Evolutionary conservation across 2,888 invertebrate species (phyloP).

Genomic region (Xestia sexstrigata): DNA sequence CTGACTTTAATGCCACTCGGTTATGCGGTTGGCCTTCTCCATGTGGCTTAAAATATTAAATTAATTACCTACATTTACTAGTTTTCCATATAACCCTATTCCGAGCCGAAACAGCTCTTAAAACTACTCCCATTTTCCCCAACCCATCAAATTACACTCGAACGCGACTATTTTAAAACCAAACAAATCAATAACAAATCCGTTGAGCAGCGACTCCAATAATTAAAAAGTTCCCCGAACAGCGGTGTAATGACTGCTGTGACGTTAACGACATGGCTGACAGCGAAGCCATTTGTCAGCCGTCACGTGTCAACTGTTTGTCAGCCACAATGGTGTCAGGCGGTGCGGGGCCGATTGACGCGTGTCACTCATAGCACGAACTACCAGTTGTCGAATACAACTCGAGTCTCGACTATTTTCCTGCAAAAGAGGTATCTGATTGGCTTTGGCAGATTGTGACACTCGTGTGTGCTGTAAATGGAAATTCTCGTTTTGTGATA

Average conservation of each 20-base stretch:
- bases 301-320: constrained; percentile 83
- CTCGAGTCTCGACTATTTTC: constrained; percentile 35
- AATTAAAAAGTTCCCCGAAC: constrained; percentile 84
- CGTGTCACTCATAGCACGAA: constrained; percentile 74
- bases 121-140: constrained; percentile 35
- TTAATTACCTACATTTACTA: background rate
- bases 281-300: constrained; percentile 81
- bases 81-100: background rate
- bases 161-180: constrained; percentile 57
- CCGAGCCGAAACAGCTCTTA: background rate
- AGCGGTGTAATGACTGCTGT: constrained; percentile 79
- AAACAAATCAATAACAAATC: constrained; percentile 63
- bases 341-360: constrained; percentile 83
- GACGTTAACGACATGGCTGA: constrained; percentile 80
- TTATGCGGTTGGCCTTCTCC: background rate
- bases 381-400: constrained; percentile 60
- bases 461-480: background rate
- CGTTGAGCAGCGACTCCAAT: constrained; percentile 63
- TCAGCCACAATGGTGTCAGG: constrained; percentile 86
- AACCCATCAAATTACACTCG: constrained; percentile 43
- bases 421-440: background rate
- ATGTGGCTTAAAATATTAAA: background rate
- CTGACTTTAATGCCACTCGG: background rate
- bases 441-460: constrained; percentile 12
- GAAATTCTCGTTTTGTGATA: constrained; percentile 16